These are phyloP conservation scores for Orthosia gracilis DNA, from an alignment of 2,888 invertebrate genomes.

Conservation along the genomic window DNA sequence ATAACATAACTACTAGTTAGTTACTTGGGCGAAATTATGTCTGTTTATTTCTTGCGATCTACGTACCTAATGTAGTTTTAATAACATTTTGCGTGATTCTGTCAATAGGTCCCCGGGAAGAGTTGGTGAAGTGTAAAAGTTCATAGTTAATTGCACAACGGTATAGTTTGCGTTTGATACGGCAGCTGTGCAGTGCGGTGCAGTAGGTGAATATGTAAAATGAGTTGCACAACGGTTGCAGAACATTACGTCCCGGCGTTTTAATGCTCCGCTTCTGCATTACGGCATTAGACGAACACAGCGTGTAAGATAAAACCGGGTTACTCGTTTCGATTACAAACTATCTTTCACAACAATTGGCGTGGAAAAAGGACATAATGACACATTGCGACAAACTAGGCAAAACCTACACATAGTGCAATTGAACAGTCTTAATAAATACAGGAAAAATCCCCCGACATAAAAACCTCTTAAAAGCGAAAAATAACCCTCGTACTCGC, in stretches of 20 bases:
- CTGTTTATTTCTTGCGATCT: conserved; percentile 7
- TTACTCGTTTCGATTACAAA: conserved; percentile 57
- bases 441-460: neutral
- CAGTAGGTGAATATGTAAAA: conserved; percentile 76
- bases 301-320: conserved; percentile 58
- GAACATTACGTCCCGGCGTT: conserved; percentile 70
- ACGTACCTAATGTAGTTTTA: conserved; percentile 66
- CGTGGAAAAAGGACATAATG: conserved; percentile 24
- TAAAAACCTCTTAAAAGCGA: too few relatives aligned
- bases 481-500: too few relatives aligned
- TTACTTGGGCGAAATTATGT: conserved; percentile 20
- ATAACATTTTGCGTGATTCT: conserved; percentile 56
- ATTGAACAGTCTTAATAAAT: conserved; percentile 22
- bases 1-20: conserved; percentile 11
- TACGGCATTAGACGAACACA: conserved; percentile 59
- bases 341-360: conserved; percentile 58
- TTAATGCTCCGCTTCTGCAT: conserved; percentile 59
- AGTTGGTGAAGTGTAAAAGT: conserved; percentile 76
- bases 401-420: neutral
- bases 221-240: conserved; percentile 74
- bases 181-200: conserved; percentile 71
- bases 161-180: conserved; percentile 79
- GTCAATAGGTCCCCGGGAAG: conserved; percentile 69
- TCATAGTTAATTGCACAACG: conserved; percentile 77
- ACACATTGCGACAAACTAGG: conserved; percentile 21